Percentiles rank a stretch among this genome's conserved stretches.
These are phyloP conservation scores for Wiebesia pumilae DNA, from an alignment of 1,140 invertebrate species.

Conservation along the genomic window DNA sequence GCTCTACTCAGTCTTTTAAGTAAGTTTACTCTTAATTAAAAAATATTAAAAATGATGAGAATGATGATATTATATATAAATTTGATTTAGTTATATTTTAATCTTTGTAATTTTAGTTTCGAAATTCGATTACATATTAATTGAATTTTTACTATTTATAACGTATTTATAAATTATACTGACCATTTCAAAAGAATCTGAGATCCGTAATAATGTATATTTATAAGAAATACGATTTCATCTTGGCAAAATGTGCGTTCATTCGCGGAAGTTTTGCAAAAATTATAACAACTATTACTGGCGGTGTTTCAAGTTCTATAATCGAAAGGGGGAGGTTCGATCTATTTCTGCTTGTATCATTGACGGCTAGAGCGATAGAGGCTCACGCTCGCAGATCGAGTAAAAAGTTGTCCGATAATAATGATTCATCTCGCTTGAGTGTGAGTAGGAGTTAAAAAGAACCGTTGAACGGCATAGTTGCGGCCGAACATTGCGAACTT, in stretches of 20 bases:
- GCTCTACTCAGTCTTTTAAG: background rate
- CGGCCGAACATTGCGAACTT: background rate
- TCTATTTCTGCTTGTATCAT: background rate
- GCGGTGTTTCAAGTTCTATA: slow-evolving; percentile 2
- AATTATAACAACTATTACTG: slow-evolving; percentile 20
- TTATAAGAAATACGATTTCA: background rate
- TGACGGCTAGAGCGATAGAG: background rate
- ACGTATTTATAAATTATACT: background rate
- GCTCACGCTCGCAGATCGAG: background rate
- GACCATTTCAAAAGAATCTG: background rate
- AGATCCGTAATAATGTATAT: background rate
- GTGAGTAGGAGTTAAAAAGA: background rate
- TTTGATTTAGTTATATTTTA: background rate
- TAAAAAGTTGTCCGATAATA: slow-evolving; percentile 36
- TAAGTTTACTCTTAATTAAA: background rate
- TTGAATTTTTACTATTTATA: background rate
- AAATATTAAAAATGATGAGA: background rate
- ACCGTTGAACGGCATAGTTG: background rate
- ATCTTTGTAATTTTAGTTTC: background rate
- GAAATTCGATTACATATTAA: background rate
- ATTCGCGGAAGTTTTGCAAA: background rate
- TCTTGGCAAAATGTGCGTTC: background rate
- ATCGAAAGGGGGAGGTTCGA: background rate
- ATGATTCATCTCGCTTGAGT: background rate
- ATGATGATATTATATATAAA: background rate